phyloP scores from a whole-genome alignment of 1,140 invertebrate genomes.

The Ylistrum balloti region DNA sequence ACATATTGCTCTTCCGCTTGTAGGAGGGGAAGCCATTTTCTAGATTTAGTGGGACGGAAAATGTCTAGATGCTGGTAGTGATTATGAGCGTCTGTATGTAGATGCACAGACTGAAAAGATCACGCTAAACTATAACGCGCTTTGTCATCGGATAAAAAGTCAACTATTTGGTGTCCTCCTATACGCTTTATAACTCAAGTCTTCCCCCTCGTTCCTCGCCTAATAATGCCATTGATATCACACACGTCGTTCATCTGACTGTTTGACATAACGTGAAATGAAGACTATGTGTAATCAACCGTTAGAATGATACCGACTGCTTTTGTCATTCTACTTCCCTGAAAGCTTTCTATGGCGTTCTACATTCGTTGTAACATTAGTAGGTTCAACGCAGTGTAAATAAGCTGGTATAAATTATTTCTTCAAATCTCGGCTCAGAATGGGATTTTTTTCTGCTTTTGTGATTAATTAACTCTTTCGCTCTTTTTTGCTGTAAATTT shows the following conservation, averaged over 20 bases:
- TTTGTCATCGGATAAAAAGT: conserved; percentile 10
- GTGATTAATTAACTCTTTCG: background rate
- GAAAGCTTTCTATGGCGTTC: background rate
- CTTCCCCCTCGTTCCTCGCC: background rate
- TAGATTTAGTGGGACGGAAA: conserved; percentile 26
- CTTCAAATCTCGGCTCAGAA: background rate
- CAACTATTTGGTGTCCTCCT: background rate
- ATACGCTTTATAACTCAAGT: background rate
- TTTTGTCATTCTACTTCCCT: background rate
- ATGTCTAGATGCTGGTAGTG: conserved; percentile 9
- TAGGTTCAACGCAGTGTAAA: background rate
- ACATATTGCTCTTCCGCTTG: conserved; percentile 4
- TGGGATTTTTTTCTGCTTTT: background rate
- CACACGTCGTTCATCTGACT: background rate
- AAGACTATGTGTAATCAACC: background rate
- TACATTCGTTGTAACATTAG: background rate
- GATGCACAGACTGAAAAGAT: background rate
- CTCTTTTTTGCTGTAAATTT: background rate
- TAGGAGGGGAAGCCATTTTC: background rate
- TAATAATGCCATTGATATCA: background rate
- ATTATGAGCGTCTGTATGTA: conserved; percentile 10
- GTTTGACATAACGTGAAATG: conserved; percentile 15
- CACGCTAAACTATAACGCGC: background rate
- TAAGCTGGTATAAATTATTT: background rate
- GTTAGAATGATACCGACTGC: background rate